Percentiles rank a stretch among this genome's conserved stretches.
Conservation (phyloP, 2,113 vertebrate species). For the Hippopotamus amphibius region DNA sequence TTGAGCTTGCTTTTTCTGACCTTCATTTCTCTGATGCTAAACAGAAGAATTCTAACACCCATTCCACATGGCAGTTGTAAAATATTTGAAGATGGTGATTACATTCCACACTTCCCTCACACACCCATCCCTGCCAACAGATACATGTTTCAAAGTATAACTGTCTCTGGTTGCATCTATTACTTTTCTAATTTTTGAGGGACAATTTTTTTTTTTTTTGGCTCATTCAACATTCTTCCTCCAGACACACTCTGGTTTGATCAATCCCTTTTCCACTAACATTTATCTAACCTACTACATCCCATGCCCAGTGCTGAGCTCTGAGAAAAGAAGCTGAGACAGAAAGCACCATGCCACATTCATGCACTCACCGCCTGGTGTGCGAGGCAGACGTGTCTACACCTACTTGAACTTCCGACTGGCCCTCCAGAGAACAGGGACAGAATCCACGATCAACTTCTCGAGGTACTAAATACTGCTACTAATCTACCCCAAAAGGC, state of each 20-base stretch:
- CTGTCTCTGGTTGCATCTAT: background rate
- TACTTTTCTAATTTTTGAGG: slow-evolving; percentile 5
- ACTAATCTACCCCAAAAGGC: background rate
- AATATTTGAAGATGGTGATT: background rate
- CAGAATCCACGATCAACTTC: background rate
- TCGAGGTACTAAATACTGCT: background rate
- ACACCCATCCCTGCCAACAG: background rate
- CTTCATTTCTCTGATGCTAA: background rate
- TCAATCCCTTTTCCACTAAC: background rate
- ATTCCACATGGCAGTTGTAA: background rate
- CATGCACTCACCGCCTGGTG: background rate
- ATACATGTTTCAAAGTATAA: background rate
- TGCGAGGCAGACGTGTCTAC: background rate
- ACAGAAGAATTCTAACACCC: slow-evolving; percentile 8
- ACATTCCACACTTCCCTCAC: background rate
- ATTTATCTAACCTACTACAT: background rate
- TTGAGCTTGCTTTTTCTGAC: background rate
- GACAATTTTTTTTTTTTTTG: background rate
- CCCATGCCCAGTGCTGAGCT: background rate
- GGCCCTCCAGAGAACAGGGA: background rate
- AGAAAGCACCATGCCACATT: background rate
- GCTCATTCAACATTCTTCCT: background rate
- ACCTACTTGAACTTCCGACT: background rate
- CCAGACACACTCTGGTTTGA: background rate
- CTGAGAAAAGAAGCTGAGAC: background rate